phyloP scores from a whole-genome alignment of 2,888 invertebrate genomes.

The Dryomyza anilis region DNA sequence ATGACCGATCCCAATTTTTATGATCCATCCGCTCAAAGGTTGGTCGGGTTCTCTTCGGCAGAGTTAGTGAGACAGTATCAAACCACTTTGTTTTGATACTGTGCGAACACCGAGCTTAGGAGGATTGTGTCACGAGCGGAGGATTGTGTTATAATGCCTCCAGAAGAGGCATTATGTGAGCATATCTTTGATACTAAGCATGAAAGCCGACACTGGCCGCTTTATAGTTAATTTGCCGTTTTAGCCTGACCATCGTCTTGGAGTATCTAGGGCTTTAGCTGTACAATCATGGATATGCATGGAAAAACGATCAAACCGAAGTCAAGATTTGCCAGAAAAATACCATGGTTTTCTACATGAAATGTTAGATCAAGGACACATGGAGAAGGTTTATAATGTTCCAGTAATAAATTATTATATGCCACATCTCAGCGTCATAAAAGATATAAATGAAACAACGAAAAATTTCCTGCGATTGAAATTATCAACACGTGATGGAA shows the following conservation, averaged over 20 bases:
- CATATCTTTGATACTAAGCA: no score
- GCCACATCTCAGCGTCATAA: conserved; percentile 1
- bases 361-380: conserved; percentile 3
- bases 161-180: conserved; percentile 30
- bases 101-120: background rate
- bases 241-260: conserved; percentile 16
- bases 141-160: conserved; percentile 29
- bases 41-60: conserved; percentile 23
- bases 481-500: no score
- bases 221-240: conserved; percentile 30
- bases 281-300: conserved; percentile 19
- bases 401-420: background rate
- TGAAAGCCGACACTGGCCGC: conserved; percentile 20
- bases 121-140: conserved; percentile 28
- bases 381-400: background rate
- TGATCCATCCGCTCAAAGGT: conserved; percentile 20
- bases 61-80: background rate
- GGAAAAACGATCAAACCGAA: conserved; percentile 18
- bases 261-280: conserved; percentile 23
- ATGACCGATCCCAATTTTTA: conserved; percentile 12
- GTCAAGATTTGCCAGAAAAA: conserved; percentile 1
- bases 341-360: conserved; percentile 26
- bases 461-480: no score
- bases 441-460: conserved; percentile 3
- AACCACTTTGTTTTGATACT: background rate